Evolutionary conservation across 1,140 invertebrate genomes (phyloP), one percentile per base, ranked within the genome.

Genomic region (Batillaria attramentaria): DNA sequence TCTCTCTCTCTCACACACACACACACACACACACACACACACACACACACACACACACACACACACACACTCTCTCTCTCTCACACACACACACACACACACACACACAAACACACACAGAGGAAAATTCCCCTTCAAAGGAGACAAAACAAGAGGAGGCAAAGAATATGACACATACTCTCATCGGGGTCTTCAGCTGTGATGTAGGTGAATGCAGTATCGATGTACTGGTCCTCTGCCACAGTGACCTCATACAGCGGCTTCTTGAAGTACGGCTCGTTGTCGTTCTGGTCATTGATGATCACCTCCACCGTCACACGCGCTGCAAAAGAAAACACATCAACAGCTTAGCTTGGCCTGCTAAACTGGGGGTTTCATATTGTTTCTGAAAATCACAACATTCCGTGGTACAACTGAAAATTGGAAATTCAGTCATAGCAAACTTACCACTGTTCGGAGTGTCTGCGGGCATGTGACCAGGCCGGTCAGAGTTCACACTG

Each of bases 151-250:
- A 1, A 69, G 66, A 13, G 33, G 1, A 33, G 65, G 1, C 37
- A 24, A 33, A 18, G 37, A 37, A 18, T 18, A n/a, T n/a, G 69
- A 42, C 91, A 96, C 96, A 97, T 93, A 98, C 97, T 98, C 94
- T 98, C 97, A 93, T 99, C 97, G 93, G 97, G 95, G 94, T 99
- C 97, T 93, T 98, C 97, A 93, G 97, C 97, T 91, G 97, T 97
- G 91, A 99, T 96, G 57, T 96, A 98, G 88, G 98, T 95, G 18
- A 99, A 97, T 28, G 97, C 97, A 88, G 98, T 96, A 87, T 98
- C 96, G 85, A 98, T 97, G 90, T 98, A 97, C 91, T 98, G 97
- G 94, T 98, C 98, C 91, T 99, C 97, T 91, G 97, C 96, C 84
- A 99, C 97, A 91, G 97, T 96, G 80, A 97, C 97, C 91, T 98